Base-by-base conservation (phyloP, 2,888 invertebrate species). In the Drosophila pseudotalamancana region DNA sequence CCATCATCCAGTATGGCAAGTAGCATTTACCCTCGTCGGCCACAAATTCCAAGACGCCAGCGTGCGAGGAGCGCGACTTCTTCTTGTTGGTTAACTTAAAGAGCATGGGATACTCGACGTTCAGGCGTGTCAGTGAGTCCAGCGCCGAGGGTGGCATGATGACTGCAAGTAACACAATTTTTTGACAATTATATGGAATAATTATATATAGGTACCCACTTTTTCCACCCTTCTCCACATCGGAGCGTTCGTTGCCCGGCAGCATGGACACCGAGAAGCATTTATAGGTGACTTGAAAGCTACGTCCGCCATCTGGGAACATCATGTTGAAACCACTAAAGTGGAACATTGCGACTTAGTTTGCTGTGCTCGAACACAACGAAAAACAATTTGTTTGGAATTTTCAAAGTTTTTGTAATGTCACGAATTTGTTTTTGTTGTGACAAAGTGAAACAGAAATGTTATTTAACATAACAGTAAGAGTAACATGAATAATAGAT, bases 1-100 rank as follows among this genome's bases (percentile, higher is more conserved):
- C 94, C 98, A 99, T 98, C 98, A 99, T 98, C 99, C 99, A 99
- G 89, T 98, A 96, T n/a, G 99, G 99, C 77, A 99, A 93, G 91
- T 98, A 99, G 39, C 98, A 97, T 92, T 96, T 97, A 23, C 99
- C 99, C 92, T 99, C 99, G 90, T 99, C 99, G 8, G 99, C 99
- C 6, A 99, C 98, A 93, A 99, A 99, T 91, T 99, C 99, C 69
- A 99, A 91, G 0, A 99, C 99, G 51, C 98, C 98, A 90, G 98
- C 97, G 90, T 99, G 99, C 8, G 99, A 98, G 25, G 95, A 93
- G 64, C 98, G 93, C 72, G 95, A 95, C 5, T 95, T 95, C 87
- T 95, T 96, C 78, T 95, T 95, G 90, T 99, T 99, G 21, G 95
- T 96, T 29, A 99, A 92, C 90, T 98, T 99, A 91, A 99, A 99